phyloP scores from a whole-genome alignment of 1,140 invertebrate genomes.

The Pararge aegeria region DNA sequence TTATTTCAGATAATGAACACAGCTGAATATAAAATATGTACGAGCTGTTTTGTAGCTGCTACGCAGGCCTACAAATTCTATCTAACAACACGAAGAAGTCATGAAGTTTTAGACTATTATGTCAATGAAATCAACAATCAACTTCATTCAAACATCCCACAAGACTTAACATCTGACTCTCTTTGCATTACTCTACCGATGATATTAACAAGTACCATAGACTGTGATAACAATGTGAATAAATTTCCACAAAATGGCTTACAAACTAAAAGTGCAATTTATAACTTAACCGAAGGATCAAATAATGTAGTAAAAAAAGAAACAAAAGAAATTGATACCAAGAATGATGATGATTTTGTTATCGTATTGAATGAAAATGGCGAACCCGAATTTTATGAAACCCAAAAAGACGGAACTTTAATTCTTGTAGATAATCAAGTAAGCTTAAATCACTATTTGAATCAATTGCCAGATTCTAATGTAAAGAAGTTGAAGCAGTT shows the following conservation, averaged over 20 bases:
- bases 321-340: slow-evolving; percentile 21
- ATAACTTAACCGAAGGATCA: slow-evolving; percentile 7
- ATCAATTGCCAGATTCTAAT: slow-evolving; percentile 3
- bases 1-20: slow-evolving; percentile 42
- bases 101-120: slow-evolving; percentile 54
- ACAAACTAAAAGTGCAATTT: background rate
- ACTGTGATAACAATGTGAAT: slow-evolving; percentile 38
- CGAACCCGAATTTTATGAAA: slow-evolving; percentile 36
- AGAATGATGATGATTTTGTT: slow-evolving; percentile 40
- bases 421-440: slow-evolving; percentile 13
- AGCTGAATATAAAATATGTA: slow-evolving; percentile 54
- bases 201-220: slow-evolving; percentile 31
- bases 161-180: slow-evolving; percentile 33
- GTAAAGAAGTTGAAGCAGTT: background rate
- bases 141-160: slow-evolving; percentile 31
- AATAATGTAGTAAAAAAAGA: slow-evolving; percentile 13
- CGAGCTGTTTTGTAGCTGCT: slow-evolving; percentile 51
- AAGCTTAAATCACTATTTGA: background rate
- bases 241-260: slow-evolving; percentile 19
- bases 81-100: slow-evolving; percentile 39
- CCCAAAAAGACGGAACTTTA: slow-evolving; percentile 34
- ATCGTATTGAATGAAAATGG: slow-evolving; percentile 46
- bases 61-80: slow-evolving; percentile 60
- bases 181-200: slow-evolving; percentile 51
- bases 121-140: slow-evolving; percentile 44